Evolutionary conservation across 2,888 invertebrate genomes (phyloP), one percentile per base, ranked within the genome.

Genomic region (Drosophila suboccidentalis): DNA sequence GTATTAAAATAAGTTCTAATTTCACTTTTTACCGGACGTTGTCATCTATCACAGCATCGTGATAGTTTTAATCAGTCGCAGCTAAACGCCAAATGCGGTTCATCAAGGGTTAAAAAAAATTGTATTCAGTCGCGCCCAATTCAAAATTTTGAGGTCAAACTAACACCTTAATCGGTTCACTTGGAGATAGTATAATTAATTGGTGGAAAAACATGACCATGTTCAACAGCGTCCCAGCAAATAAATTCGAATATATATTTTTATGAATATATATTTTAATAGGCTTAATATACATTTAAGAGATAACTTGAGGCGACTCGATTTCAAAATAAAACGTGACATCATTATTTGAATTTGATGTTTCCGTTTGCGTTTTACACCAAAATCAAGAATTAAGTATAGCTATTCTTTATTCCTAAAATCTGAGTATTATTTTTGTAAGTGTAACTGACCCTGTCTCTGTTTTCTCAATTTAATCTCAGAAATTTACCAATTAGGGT

Each of bases 81-180:
- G 17, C 29, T 50, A 26, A 44, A 44, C 2, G 13, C 17, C 22
- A 43, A 50, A 41, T 36, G n/a, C 50, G 46, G 51, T 19, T 67
- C 55, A 51, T 11, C 15, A 0, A 9, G 38, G 43, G 60, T 46
- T 74, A 50, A 59, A 15, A 41, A 46, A 13, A 13, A 32, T 57
- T 58, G 8, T 57, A 17, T 43, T 62, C 17, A 53, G 22, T 57
- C 22, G 55, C n/a, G 44, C 53, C 26, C 26, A 50, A 46, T 47
- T 47, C 29, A 15, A 39, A 29, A 36, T 41, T 46, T 57, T 44
- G 46, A 44, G 67, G 47, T 41, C 55, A 72, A 53, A 44, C 57
- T 53, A 62, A 51, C 60, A 77, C 78, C 73, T 78, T 50, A 73
- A 64, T 78, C 68, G 75, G 39, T 64, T 50, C 61, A 62, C 74